These are phyloP conservation scores for Tetragnatha montana DNA, from an alignment of 2,888 invertebrate species.

Conservation along the genomic window DNA sequence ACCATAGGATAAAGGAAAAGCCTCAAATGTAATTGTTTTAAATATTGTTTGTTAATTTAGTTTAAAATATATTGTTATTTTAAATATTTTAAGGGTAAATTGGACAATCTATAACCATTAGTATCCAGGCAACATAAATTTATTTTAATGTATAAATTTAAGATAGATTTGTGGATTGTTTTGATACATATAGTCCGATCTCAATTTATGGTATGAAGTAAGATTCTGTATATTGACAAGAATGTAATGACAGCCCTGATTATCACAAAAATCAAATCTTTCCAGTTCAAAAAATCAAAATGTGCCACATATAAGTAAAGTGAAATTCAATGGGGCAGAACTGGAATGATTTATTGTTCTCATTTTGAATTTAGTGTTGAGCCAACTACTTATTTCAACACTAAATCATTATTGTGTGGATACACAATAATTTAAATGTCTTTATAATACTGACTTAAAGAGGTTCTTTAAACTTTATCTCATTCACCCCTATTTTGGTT, in stretches of 20 bases:
- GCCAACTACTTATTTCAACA: neutral
- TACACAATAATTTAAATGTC: neutral
- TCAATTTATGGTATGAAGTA: neutral
- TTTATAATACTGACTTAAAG: neutral
- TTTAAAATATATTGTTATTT: no score
- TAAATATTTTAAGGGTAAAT: no score
- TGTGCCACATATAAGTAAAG: slow-evolving; percentile 1
- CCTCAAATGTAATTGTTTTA: no score
- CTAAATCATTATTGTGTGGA: neutral
- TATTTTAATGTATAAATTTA: no score
- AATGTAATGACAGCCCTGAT: slow-evolving; percentile 15
- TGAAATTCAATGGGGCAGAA: slow-evolving; percentile 6
- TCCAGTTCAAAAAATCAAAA: neutral
- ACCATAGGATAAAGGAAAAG: no score
- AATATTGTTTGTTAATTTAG: no score
- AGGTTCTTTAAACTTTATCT: neutral
- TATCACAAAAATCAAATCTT: slow-evolving; percentile 31
- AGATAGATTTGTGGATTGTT: no score
- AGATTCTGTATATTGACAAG: slow-evolving; percentile 3
- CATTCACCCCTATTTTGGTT: neutral
- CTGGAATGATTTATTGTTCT: slow-evolving; percentile 17
- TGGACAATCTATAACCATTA: no score
- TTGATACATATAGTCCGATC: no score
- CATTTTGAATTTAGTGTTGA: neutral
- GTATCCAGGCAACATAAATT: no score